Conservation (phyloP, 2,113 vertebrate species). For the Nansenia antarctica region DNA sequence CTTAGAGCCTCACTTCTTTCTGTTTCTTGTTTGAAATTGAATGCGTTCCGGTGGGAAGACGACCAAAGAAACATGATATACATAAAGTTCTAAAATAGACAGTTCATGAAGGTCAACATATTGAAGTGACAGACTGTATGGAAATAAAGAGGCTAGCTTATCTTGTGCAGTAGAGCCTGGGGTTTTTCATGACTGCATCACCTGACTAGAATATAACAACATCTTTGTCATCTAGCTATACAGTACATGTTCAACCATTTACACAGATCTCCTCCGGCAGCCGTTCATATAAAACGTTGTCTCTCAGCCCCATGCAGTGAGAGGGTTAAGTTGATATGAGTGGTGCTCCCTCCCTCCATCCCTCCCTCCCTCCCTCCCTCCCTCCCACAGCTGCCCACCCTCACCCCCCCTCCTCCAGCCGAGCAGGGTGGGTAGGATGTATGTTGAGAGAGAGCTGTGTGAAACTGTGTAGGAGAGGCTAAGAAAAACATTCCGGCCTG, state of each 20-base stretch:
- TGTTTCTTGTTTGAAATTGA: too few relatives aligned
- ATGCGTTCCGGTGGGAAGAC: not conserved
- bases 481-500: conserved; percentile 75
- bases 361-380: not conserved
- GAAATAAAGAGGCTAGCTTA: not conserved
- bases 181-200: too few relatives aligned
- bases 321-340: conserved; percentile 25
- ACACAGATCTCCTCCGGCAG: not conserved
- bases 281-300: not conserved
- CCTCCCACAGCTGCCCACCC: not conserved
- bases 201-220: too few relatives aligned
- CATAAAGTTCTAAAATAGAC: too few relatives aligned
- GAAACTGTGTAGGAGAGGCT: conserved; percentile 86
- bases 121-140: not conserved
- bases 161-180: too few relatives aligned
- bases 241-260: not conserved
- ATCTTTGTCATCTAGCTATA: not conserved
- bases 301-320: not conserved
- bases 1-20: not conserved
- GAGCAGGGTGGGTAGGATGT: conserved; percentile 45
- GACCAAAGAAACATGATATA: too few relatives aligned
- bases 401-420: not conserved
- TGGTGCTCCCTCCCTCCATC: not conserved
- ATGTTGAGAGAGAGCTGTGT: conserved; percentile 48
- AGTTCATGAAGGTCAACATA: not conserved